A percentile compares a stretch with the other conserved stretches of the same genome.
Evolutionary conservation across 2,113 vertebrate genomes (phyloP).

Genomic region (Mirounga angustirostris): DNA sequence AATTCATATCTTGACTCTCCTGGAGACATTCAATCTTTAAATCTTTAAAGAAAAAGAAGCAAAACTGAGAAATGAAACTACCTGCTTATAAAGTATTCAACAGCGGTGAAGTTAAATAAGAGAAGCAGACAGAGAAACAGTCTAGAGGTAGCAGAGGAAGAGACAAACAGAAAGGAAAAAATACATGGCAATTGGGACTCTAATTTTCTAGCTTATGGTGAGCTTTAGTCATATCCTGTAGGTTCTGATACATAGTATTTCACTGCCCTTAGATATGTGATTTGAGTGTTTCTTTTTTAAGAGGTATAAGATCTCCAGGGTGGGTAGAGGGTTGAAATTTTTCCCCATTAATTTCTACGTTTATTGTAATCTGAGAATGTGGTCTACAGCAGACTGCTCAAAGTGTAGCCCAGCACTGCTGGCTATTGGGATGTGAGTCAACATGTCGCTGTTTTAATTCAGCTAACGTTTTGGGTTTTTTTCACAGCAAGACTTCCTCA

Average conservation of each 20-base stretch:
- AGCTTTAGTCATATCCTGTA: neutral
- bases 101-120: constrained; percentile 39
- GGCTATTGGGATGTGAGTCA: neutral
- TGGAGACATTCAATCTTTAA: constrained; percentile 85
- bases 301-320: neutral
- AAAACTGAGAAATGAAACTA: constrained; percentile 61
- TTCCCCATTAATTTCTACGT: constrained; percentile 44
- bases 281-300: constrained; percentile 17
- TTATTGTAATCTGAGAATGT: neutral
- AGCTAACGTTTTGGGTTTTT: neutral
- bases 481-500: neutral
- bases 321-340: neutral
- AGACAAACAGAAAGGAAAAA: neutral
- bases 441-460: neutral
- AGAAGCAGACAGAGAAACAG: constrained; percentile 40
- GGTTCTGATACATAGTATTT: neutral
- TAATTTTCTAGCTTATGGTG: neutral
- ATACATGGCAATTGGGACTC: neutral
- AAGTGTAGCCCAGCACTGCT: neutral
- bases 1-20: constrained; percentile 85
- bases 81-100: constrained; percentile 38
- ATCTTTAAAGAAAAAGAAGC: constrained; percentile 83
- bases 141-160: neutral
- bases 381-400: neutral
- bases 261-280: neutral